Evolutionary conservation across 2,888 invertebrate species (phyloP).

Genomic region (Limnephilus rhombicus): DNA sequence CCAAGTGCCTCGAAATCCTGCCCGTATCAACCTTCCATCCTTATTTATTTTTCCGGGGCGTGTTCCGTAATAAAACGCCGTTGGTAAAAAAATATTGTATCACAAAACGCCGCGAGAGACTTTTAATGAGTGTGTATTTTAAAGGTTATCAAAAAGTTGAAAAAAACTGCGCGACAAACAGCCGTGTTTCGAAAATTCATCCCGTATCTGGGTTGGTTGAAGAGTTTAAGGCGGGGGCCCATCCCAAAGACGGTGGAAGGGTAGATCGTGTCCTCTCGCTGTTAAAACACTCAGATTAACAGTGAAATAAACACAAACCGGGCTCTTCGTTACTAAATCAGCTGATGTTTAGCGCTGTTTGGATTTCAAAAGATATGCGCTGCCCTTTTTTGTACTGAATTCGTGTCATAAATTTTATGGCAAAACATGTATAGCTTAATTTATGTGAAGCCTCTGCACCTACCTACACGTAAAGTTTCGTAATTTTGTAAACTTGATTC

Average conservation of each 20-base stretch:
- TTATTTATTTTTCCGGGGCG: neutral
- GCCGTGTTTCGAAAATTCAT: neutral
- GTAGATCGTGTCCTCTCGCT: conserved; percentile 23
- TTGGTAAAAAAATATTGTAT: neutral
- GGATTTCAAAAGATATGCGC: conserved; percentile 27
- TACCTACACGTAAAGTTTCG: neutral
- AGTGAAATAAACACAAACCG: conserved; percentile 40
- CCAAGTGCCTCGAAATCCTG: neutral
- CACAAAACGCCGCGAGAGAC: neutral
- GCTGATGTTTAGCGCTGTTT: conserved; percentile 36
- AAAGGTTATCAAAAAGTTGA: neutral
- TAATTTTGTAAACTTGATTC: conserved; percentile 21
- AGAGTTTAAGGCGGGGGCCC: conserved; percentile 15
- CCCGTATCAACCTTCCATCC: neutral
- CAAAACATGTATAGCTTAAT: conserved; percentile 28
- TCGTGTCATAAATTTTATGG: conserved; percentile 35
- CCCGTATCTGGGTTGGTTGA: conserved; percentile 25
- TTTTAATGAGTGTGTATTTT: neutral
- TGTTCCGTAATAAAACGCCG: neutral
- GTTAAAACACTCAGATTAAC: conserved; percentile 45
- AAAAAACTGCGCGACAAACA: neutral
- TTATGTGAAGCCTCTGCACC: neutral
- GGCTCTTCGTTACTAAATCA: conserved; percentile 35
- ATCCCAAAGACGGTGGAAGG: neutral
- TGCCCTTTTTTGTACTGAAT: conserved; percentile 24